These are phyloP conservation scores for Mormyrus iriodes DNA, from an alignment of 2,113 vertebrate genomes.

Conservation along the genomic window DNA sequence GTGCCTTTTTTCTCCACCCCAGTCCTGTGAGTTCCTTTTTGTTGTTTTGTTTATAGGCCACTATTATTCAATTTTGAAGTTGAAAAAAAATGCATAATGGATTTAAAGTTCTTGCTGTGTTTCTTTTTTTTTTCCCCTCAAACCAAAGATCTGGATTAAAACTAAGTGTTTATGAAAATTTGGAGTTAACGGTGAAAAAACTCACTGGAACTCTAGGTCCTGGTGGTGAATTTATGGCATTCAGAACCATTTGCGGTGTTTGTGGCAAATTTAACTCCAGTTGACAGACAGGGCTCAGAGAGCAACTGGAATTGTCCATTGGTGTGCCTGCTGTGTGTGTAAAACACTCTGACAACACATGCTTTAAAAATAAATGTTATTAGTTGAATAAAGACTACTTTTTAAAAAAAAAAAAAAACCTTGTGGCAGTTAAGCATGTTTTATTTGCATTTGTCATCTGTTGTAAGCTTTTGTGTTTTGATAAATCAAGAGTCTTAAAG, in stretches of 20 bases:
- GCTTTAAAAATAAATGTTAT: conserved; percentile 46
- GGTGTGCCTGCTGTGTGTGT: conserved; percentile 6
- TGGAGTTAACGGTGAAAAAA: neutral
- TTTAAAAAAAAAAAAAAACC: conserved; percentile 14
- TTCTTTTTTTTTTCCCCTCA: conserved; percentile 15
- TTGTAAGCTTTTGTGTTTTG: neutral
- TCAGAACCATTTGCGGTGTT: neutral
- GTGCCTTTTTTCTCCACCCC: conserved; percentile 11
- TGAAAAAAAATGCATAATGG: neutral
- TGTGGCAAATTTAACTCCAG: conserved; percentile 11
- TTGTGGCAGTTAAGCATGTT: neutral
- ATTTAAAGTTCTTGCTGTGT: neutral
- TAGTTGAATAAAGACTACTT: conserved; percentile 54
- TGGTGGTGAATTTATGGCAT: neutral
- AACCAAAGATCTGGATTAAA: conserved; percentile 31
- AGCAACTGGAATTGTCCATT: conserved; percentile 17
- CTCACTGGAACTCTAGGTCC: neutral
- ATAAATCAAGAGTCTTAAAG: neutral
- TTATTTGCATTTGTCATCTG: conserved; percentile 4
- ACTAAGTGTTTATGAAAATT: conserved; percentile 21
- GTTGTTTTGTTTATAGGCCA: conserved; percentile 19
- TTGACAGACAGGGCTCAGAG: neutral
- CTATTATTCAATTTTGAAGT: conserved; percentile 5
- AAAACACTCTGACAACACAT: conserved; percentile 20
- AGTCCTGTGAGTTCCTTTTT: conserved; percentile 15